Conservation (phyloP, 2,113 vertebrate genomes). For the Collichthys lucidus region DNA sequence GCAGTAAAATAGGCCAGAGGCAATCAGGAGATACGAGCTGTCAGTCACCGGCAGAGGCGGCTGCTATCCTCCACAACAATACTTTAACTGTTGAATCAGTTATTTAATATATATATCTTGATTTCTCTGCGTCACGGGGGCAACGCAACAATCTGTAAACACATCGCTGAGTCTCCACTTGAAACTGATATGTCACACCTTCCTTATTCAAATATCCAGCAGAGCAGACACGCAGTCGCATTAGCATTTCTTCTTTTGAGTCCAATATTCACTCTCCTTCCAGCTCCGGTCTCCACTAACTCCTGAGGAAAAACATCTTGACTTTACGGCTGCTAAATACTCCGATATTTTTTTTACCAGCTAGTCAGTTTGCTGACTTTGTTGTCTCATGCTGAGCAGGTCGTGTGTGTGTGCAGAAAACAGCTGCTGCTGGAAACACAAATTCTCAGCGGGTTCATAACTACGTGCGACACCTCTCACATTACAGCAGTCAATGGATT, state of each 20-base stretch:
- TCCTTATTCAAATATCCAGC: not conserved
- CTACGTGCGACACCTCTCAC: not conserved
- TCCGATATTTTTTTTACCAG: not conserved
- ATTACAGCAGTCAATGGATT: not conserved
- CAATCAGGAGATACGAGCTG: not conserved
- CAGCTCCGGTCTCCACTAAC: not conserved
- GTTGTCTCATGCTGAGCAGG: not conserved
- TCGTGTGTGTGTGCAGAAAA: too few species aligned
- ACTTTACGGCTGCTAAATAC: not conserved
- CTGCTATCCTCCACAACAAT: not conserved
- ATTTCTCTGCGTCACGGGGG: not conserved
- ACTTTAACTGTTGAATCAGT: slow-evolving; percentile 14
- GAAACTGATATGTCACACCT: not conserved
- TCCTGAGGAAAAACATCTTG: not conserved
- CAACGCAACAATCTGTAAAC: not conserved
- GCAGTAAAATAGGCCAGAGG: not conserved
- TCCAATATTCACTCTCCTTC: not conserved
- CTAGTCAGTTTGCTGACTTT: too few species aligned
- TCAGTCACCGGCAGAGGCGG: slow-evolving; percentile 2
- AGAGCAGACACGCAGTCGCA: not conserved
- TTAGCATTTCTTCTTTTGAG: not conserved
- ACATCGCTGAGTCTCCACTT: not conserved
- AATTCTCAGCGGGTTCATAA: not conserved
- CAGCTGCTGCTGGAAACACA: not conserved
- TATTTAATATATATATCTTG: not conserved